Percentiles rank a stretch among this genome's conserved stretches.
Evolutionary conservation across 1,140 invertebrate genomes (phyloP).

Genomic region (Leptinotarsa texana): DNA sequence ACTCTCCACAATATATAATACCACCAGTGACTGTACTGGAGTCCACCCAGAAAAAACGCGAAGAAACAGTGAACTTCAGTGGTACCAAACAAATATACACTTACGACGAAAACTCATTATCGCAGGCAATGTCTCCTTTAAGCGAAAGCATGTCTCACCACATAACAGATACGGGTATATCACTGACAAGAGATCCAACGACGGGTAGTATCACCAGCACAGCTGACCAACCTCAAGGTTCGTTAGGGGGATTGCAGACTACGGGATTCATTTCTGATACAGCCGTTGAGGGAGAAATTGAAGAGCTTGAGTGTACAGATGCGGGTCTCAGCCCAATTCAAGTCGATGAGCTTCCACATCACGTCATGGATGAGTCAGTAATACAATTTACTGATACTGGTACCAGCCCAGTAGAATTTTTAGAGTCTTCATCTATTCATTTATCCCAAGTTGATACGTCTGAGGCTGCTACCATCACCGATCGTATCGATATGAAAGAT

Average conservation of each 20-base stretch:
- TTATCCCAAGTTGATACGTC: conserved; percentile 57
- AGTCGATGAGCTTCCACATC: conserved; percentile 55
- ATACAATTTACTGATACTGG: conserved; percentile 56
- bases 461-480: conserved; percentile 59
- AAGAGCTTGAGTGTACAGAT: conserved; percentile 61
- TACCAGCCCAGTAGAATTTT: conserved; percentile 58
- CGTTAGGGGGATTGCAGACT: conserved; percentile 50
- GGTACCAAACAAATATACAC: conserved; percentile 58
- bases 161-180: conserved; percentile 60
- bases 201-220: conserved; percentile 59
- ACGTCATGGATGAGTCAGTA: conserved; percentile 48
- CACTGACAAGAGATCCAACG: conserved; percentile 57
- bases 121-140: conserved; percentile 52
- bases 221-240: conserved; percentile 48
- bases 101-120: conserved; percentile 54
- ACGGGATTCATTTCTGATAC: conserved; percentile 59
- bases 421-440: conserved; percentile 50
- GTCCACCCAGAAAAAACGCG: conserved; percentile 51
- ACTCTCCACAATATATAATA: conserved; percentile 48
- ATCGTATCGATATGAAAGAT: conserved; percentile 58
- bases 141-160: conserved; percentile 61
- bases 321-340: conserved; percentile 62
- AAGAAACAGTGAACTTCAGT: conserved; percentile 60
- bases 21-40: conserved; percentile 47
- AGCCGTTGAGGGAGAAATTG: conserved; percentile 55